Evolutionary conservation across 1,140 invertebrate genomes (phyloP).

Genomic region (Pseudobourletiella spinata): DNA sequence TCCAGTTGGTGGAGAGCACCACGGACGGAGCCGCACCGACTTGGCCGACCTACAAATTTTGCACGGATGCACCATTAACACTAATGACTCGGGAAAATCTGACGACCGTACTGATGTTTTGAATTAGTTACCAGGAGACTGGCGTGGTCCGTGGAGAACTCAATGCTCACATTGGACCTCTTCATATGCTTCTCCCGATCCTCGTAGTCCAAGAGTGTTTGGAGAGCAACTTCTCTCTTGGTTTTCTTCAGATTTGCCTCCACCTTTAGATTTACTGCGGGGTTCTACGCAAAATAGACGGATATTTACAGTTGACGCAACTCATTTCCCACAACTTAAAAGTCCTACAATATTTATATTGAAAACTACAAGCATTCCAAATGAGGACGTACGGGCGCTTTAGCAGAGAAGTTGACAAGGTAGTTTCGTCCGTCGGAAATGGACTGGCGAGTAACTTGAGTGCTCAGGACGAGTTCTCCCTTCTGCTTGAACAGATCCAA

Average conservation of each 20-base stretch:
- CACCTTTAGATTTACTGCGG: slow-evolving; percentile 14
- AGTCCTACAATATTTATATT: not conserved
- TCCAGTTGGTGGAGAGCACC: too few relatives aligned
- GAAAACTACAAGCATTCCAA: too few relatives aligned
- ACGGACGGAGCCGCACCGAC: too few relatives aligned
- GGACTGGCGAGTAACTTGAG: not conserved
- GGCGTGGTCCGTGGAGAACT: not conserved
- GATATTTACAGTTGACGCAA: not conserved
- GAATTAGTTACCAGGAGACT: slow-evolving; percentile 9
- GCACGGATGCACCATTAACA: too few relatives aligned
- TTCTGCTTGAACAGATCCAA: slow-evolving; percentile 25
- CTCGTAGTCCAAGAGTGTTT: slow-evolving; percentile 7
- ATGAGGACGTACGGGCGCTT: not conserved
- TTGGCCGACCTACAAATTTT: too few relatives aligned
- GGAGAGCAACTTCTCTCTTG: not conserved
- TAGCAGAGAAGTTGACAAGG: not conserved
- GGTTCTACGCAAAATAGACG: not conserved
- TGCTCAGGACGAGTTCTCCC: slow-evolving; percentile 3
- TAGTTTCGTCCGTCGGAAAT: not conserved
- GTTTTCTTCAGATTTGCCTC: slow-evolving; percentile 2
- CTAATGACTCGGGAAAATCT: too few relatives aligned
- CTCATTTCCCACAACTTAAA: not conserved
- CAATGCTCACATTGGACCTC: slow-evolving; percentile 1
- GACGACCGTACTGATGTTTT: too few relatives aligned
- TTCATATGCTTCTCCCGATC: slow-evolving; percentile 21